Conservation (phyloP, 2,888 invertebrate genomes). For the Hydrotaea cyrtoneurina region DNA sequence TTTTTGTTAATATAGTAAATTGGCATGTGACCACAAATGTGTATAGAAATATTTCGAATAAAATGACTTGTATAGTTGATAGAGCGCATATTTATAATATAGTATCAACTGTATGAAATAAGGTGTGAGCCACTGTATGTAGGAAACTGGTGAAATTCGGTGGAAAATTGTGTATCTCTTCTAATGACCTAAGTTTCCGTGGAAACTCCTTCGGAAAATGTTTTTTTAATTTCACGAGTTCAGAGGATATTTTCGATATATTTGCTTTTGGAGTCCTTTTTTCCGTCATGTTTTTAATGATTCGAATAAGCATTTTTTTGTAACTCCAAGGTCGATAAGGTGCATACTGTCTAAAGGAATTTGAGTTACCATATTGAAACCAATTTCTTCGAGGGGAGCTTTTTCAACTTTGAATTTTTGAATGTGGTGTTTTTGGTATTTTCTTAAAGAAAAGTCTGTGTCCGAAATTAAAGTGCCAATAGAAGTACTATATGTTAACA, state of each 20-base stretch:
- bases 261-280: conserved; percentile 6
- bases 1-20: too few relatives aligned
- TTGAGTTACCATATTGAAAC: conserved; percentile 40
- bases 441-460: conserved; percentile 43
- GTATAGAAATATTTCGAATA: too few relatives aligned
- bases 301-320: conserved; percentile 26
- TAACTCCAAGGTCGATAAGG: conserved; percentile 34
- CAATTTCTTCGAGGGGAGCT: conserved; percentile 38
- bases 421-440: conserved; percentile 38
- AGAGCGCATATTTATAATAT: too few relatives aligned
- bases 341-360: conserved; percentile 35
- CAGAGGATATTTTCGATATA: conserved; percentile 11
- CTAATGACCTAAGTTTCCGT: conserved; percentile 19
- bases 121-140: too few relatives aligned
- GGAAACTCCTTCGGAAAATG: background rate
- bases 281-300: conserved; percentile 3
- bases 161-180: conserved; percentile 21
- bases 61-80: too few relatives aligned
- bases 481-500: conserved; percentile 36
- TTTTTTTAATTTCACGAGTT: background rate
- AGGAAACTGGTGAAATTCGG: background rate
- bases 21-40: too few relatives aligned
- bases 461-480: conserved; percentile 44
- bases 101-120: too few relatives aligned
- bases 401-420: conserved; percentile 33